Conservation (phyloP, 2,113 vertebrate species). For the Corythaeola cristata region DNA sequence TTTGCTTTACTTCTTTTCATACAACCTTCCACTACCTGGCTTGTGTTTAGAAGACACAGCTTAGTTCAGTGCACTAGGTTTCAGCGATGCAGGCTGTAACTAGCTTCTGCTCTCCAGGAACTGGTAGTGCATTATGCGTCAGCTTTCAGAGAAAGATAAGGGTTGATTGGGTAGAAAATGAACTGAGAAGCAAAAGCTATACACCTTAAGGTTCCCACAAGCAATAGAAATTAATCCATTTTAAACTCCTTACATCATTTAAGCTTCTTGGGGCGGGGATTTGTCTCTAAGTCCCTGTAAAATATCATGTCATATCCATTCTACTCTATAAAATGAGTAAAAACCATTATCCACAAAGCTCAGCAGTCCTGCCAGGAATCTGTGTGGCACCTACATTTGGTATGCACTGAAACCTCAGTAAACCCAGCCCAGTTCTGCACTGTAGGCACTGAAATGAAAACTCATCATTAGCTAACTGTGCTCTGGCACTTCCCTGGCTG, state of each 20-base stretch:
- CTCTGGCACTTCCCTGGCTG: background rate
- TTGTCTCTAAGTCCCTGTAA: conserved; percentile 4
- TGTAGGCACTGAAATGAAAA: background rate
- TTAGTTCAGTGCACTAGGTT: background rate
- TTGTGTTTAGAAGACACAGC: background rate
- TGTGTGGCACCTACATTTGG: background rate
- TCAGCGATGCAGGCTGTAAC: background rate
- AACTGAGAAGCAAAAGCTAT: background rate
- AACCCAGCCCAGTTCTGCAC: background rate
- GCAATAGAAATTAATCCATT: background rate
- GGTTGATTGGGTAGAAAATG: background rate
- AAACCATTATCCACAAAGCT: background rate
- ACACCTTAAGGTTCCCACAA: background rate
- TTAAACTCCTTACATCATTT: background rate
- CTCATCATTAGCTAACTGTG: background rate
- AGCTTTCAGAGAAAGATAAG: background rate
- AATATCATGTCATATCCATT: background rate
- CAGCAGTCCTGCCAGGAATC: background rate
- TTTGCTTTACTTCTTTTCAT: background rate
- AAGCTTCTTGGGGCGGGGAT: background rate
- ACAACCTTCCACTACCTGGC: background rate
- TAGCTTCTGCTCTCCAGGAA: background rate
- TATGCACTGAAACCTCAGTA: background rate
- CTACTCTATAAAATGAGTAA: background rate
- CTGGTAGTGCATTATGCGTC: background rate